Percentiles rank a stretch among this genome's conserved stretches.
phyloP scores from a whole-genome alignment of 2,113 vertebrate genomes.

The Bubalus kerabau region DNA sequence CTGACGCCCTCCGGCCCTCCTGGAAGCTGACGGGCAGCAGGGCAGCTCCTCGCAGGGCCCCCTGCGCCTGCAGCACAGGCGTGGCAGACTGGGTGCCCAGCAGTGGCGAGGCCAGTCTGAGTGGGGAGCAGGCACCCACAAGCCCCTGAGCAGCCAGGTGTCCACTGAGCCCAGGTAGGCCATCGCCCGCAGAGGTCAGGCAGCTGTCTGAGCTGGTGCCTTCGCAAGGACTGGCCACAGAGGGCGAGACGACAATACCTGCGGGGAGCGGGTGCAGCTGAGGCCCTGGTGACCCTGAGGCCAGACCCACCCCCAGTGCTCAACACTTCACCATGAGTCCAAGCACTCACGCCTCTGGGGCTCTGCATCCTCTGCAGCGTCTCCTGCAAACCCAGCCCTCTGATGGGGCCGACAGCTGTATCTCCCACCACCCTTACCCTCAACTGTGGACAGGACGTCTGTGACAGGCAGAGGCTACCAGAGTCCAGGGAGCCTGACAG shows the following conservation, averaged over 20 bases:
- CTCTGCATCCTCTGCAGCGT: accelerated
- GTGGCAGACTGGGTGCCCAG: slow-evolving; percentile 87
- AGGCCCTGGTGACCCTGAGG: accelerated
- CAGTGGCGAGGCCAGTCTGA: slow-evolving; percentile 80
- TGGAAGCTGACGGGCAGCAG: slow-evolving; percentile 89
- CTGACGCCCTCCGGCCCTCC: slow-evolving; percentile 96
- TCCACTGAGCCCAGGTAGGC: slow-evolving; percentile 75
- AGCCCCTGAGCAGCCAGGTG: slow-evolving; percentile 81
- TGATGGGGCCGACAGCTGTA: not conserved
- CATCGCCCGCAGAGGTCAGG: slow-evolving; percentile 82
- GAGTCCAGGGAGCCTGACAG: not conserved
- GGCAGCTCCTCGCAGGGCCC: slow-evolving; percentile 83
- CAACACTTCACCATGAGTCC: accelerated
- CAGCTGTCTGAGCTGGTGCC: slow-evolving; percentile 94
- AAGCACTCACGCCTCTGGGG: accelerated
- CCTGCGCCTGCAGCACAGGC: slow-evolving; percentile 88
- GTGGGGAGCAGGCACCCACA: slow-evolving; percentile 76
- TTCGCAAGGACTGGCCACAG: slow-evolving; percentile 81
- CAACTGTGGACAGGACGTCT: accelerated
- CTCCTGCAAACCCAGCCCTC: not conserved
- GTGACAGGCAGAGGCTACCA: accelerated
- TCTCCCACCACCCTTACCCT: not conserved
- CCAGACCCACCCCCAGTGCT: not conserved
- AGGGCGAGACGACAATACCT: slow-evolving; percentile 89
- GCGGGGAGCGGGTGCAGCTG: accelerated